A percentile compares a stretch with the other conserved stretches of the same genome.
Evolutionary conservation across 1,140 invertebrate genomes (phyloP).

Genomic region (Anagrus nilaparvatae): DNA sequence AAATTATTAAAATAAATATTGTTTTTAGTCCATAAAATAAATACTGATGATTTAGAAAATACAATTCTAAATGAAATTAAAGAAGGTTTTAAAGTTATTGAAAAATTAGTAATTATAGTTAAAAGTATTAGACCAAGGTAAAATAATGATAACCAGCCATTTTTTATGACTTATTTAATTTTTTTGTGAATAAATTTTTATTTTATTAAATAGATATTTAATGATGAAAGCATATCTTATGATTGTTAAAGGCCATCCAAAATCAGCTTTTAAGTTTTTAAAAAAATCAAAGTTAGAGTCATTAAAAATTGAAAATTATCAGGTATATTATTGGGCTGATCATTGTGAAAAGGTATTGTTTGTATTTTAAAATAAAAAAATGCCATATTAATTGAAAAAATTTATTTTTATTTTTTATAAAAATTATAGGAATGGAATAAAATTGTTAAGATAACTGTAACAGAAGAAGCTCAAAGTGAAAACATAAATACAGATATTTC

Average conservation of each 20-base stretch:
- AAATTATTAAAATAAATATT: background rate
- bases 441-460: no score
- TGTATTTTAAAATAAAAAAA: background rate
- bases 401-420: no score
- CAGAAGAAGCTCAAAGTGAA: no score
- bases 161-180: background rate
- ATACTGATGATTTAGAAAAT: slow-evolving; percentile 22
- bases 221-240: slow-evolving; percentile 32
- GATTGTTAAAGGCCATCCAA: slow-evolving; percentile 25
- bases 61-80: slow-evolving; percentile 23
- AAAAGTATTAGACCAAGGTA: slow-evolving; percentile 31
- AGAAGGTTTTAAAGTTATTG: slow-evolving; percentile 22
- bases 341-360: slow-evolving; percentile 32
- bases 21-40: slow-evolving; percentile 28
- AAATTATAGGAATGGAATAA: no score
- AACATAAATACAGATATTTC: no score
- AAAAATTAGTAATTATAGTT: slow-evolving; percentile 24
- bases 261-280: slow-evolving; percentile 21
- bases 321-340: slow-evolving; percentile 28
- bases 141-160: background rate
- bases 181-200: background rate
- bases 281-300: slow-evolving; percentile 21
- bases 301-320: slow-evolving; percentile 21
- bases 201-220: slow-evolving; percentile 24
- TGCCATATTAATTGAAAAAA: no score